These are phyloP conservation scores for Camelus dromedarius DNA, from an alignment of 2,113 vertebrate genomes.

Conservation along the genomic window DNA sequence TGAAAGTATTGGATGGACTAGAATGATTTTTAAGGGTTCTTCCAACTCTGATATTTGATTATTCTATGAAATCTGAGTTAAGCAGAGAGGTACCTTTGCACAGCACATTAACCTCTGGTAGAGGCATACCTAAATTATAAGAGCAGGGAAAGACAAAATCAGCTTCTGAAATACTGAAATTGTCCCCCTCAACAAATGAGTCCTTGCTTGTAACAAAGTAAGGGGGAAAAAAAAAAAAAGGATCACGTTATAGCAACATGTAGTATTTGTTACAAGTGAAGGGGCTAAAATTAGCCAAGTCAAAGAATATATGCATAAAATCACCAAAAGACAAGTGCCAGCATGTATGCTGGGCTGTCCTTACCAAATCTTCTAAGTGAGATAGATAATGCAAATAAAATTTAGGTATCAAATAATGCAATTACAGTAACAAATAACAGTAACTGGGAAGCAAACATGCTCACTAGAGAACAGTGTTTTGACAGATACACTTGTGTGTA, in stretches of 20 bases:
- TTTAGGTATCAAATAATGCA: neutral
- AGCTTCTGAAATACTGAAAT: neutral
- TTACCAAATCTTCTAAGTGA: neutral
- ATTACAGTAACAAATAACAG: neutral
- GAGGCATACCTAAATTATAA: neutral
- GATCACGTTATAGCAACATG: neutral
- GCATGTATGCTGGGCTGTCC: no score
- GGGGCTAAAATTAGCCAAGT: neutral
- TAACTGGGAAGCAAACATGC: neutral
- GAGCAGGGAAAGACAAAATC: neutral
- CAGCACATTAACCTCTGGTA: neutral
- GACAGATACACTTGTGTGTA: neutral
- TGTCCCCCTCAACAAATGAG: neutral
- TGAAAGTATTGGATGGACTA: neutral
- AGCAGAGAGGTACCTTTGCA: neutral
- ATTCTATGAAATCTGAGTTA: neutral
- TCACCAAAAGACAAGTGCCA: neutral
- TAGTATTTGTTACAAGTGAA: neutral
- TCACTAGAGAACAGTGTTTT: neutral
- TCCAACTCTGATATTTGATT: neutral
- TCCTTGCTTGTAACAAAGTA: neutral
- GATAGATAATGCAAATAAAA: neutral
- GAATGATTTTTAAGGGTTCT: neutral
- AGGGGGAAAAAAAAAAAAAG: neutral
- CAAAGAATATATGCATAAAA: neutral